These are phyloP conservation scores for Bergia sp. DNA, from an alignment of 92 coral and sea anemone species.

Conservation along the genomic window DNA sequence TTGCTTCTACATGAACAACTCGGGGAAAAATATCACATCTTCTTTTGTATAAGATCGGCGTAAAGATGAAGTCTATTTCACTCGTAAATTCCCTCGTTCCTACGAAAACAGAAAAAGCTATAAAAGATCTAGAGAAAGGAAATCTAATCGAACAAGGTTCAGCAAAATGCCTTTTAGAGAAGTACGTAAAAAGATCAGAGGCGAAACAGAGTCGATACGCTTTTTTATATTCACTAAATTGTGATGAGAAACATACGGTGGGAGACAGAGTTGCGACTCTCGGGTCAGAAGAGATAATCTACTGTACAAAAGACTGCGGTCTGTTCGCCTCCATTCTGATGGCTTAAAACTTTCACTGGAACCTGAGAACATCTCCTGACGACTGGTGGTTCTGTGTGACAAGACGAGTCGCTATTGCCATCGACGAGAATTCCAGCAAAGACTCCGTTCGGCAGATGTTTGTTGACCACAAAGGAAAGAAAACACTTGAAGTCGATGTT, in stretches of 20 bases:
- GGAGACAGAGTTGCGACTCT: background rate
- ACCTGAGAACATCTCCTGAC: constrained; percentile 68
- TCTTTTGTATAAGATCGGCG: background rate
- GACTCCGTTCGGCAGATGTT: constrained; percentile 62
- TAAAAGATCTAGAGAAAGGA: background rate
- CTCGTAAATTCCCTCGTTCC: background rate
- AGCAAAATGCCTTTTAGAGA: constrained; percentile 2
- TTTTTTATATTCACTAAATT: too few relatives aligned
- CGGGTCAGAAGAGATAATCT: constrained; percentile 29
- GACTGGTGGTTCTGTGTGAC: constrained; percentile 85
- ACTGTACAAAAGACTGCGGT: constrained; percentile 22
- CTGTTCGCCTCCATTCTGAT: constrained; percentile 55
- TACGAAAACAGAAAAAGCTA: background rate
- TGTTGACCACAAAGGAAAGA: constrained; percentile 71
- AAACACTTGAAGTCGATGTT: constrained; percentile 56
- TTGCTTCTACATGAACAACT: too few relatives aligned
- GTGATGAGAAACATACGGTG: background rate
- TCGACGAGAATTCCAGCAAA: constrained; percentile 59
- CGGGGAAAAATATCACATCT: too few relatives aligned
- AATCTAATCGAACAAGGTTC: background rate
- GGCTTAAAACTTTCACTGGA: constrained; percentile 77
- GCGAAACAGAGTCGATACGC: too few relatives aligned
- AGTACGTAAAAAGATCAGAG: background rate
- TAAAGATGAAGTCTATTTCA: background rate
- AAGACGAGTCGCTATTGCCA: constrained; percentile 61